Conservation (phyloP, 92 coral and sea anemone species). For the Zoanthus gigantus region DNA sequence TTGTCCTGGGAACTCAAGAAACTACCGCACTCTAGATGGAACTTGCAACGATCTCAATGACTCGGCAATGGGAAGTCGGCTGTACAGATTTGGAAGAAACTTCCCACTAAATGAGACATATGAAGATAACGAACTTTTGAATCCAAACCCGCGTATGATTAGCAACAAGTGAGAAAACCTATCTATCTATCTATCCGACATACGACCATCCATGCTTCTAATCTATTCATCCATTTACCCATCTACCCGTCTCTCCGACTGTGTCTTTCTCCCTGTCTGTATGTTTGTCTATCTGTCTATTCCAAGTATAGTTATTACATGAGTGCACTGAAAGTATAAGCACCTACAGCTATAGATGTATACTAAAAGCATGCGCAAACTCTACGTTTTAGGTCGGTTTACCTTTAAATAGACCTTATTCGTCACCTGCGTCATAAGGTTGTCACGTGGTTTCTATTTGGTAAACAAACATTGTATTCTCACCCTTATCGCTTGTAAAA, state of each 20-base stretch:
- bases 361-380: too few relatives aligned
- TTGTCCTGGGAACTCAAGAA: slow-evolving; percentile 69
- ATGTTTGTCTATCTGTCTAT: too few relatives aligned
- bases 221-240: background rate
- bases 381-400: too few relatives aligned
- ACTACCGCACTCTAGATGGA: slow-evolving; percentile 73
- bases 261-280: background rate
- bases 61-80: slow-evolving; percentile 82
- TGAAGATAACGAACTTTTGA: slow-evolving; percentile 64
- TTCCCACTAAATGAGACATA: slow-evolving; percentile 70
- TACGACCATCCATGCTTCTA: background rate
- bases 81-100: slow-evolving; percentile 83
- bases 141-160: slow-evolving; percentile 79
- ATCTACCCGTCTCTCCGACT: background rate
- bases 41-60: slow-evolving; percentile 81
- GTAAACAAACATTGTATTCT: too few relatives aligned
- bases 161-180: slow-evolving; percentile 61
- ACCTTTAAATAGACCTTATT: too few relatives aligned
- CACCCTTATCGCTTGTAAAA: too few relatives aligned
- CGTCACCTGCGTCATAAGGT: too few relatives aligned
- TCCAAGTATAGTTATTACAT: too few relatives aligned
- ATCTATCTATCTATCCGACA: background rate
- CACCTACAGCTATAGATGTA: too few relatives aligned
- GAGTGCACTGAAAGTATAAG: too few relatives aligned
- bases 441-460: too few relatives aligned